Base-by-base conservation (phyloP, 1,140 invertebrate genomes). In the Solen grandis region DNA sequence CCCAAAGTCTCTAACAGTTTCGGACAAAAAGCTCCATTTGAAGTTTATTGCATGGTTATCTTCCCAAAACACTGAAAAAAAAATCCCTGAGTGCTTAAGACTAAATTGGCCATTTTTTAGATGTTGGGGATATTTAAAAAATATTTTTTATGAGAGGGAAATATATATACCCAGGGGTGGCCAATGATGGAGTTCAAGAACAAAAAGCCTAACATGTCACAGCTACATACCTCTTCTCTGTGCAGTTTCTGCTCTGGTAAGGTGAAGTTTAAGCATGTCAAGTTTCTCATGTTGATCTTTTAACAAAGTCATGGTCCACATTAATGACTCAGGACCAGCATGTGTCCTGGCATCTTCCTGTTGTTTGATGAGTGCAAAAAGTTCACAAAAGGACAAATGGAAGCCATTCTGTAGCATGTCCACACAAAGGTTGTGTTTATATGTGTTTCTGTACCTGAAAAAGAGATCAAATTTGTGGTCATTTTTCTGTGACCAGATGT, bases 401-500 rank as follows among this genome's bases (percentile, higher is more conserved):
- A 84, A 92, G 27, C 91, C 91, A 63, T 88, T 88, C 80, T 87
- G 84, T 70, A 92, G 81, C 88, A 92, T 91, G 50, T 91, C 91
- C 65, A 91, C 76, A 84, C 91, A 92, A 36, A 92, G 77, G 57
- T 88, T 91, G 84, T 92, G 91, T 85, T 90, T 90, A 80, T 89
- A 92, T 19, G 88, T 82, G 80, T 92, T 90, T 60, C 91, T 85
- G 74, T 85, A 92, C 36, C 91, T 92, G 82, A 50, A 85, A 82
- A 52, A 72, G 27, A 63, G 73, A 75, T 52, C 33, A 79, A 59
- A 66, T 29, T n/a, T n/a, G n/a, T n/a, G n/a, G n/a, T n/a, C n/a
- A n/a, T n/a, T n/a, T n/a, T n/a, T n/a, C n/a, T n/a, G n/a, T n/a
- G n/a, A n/a, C n/a, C n/a, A n/a, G n/a, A n/a, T n/a, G n/a, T n/a